These are phyloP conservation scores for Hydrocynus forskahlii DNA, from an alignment of 2,797 vertebrate species.

Conservation along the genomic window DNA sequence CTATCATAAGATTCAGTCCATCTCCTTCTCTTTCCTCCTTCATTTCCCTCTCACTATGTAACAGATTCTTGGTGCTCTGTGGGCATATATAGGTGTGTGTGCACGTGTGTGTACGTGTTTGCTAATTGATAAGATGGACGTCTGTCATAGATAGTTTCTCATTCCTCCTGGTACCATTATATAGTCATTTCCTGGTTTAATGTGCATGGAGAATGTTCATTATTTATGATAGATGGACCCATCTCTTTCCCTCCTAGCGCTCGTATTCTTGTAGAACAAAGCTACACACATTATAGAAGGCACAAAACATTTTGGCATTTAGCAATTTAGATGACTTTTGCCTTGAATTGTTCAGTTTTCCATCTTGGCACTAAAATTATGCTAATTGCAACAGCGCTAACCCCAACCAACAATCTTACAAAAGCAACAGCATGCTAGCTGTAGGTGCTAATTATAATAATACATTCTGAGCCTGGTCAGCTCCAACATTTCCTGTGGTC, in stretches of 20 bases:
- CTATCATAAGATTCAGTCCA: conserved; percentile 15
- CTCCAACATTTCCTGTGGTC: background rate
- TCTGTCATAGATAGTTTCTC: conserved; percentile 71
- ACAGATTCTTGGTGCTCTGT: background rate
- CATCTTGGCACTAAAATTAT: background rate
- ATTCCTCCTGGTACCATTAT: conserved; percentile 74
- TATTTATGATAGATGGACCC: conserved; percentile 81
- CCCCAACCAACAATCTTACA: background rate
- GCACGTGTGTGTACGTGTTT: conserved; percentile 56
- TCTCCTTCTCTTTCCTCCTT: background rate
- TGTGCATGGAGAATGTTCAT: conserved; percentile 81
- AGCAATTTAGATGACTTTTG: background rate
- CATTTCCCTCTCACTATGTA: background rate
- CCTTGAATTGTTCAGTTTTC: background rate
- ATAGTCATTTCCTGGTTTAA: conserved; percentile 82
- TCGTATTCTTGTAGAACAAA: conserved; percentile 47
- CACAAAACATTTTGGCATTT: conserved; percentile 32
- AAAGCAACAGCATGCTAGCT: background rate
- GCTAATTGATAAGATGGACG: conserved; percentile 80
- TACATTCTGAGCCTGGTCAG: no score
- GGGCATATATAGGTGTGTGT: background rate
- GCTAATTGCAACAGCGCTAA: background rate
- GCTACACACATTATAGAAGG: conserved; percentile 38
- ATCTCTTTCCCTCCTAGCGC: conserved; percentile 67
- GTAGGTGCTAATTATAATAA: no score